These are phyloP conservation scores for Drosophila sproati DNA, from an alignment of 1,140 invertebrate genomes.

Conservation along the genomic window DNA sequence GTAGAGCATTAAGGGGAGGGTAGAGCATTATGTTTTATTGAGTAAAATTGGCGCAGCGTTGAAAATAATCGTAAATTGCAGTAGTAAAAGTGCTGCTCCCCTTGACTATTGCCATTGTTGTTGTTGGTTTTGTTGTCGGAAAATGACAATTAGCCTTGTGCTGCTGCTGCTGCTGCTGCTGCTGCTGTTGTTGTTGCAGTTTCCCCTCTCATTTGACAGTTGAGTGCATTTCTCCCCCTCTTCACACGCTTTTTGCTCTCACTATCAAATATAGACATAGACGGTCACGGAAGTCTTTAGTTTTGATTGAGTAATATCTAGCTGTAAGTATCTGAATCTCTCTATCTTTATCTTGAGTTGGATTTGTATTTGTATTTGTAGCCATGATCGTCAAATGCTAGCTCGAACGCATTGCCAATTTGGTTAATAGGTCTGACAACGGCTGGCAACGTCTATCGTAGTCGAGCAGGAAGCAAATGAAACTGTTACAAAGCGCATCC, in stretches of 20 bases:
- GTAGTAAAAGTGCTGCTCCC: conserved; percentile 42
- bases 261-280: conserved; percentile 41
- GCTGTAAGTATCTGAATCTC: conserved; percentile 42
- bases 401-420: conserved; percentile 58
- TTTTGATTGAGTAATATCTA: conserved; percentile 78
- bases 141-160: conserved; percentile 78
- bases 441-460: conserved; percentile 40
- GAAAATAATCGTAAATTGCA: conserved; percentile 28
- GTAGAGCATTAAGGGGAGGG: neutral
- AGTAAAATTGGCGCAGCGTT: conserved; percentile 40
- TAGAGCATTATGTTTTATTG: conserved; percentile 64
- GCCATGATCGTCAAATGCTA: conserved; percentile 43
- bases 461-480: conserved; percentile 64
- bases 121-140: conserved; percentile 72
- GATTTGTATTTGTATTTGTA: conserved; percentile 12
- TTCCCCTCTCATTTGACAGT: conserved; percentile 62
- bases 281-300: conserved; percentile 72
- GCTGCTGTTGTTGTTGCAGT: conserved; percentile 3
- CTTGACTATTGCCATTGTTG: conserved; percentile 23
- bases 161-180: conserved; percentile 24
- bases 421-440: conserved; percentile 72
- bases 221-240: conserved; percentile 62
- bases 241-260: neutral
- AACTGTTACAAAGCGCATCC: conserved; percentile 65
- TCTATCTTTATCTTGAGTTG: conserved; percentile 21